Evolutionary conservation across 2,888 invertebrate genomes (phyloP).

Genomic region (Acleris cristana): DNA sequence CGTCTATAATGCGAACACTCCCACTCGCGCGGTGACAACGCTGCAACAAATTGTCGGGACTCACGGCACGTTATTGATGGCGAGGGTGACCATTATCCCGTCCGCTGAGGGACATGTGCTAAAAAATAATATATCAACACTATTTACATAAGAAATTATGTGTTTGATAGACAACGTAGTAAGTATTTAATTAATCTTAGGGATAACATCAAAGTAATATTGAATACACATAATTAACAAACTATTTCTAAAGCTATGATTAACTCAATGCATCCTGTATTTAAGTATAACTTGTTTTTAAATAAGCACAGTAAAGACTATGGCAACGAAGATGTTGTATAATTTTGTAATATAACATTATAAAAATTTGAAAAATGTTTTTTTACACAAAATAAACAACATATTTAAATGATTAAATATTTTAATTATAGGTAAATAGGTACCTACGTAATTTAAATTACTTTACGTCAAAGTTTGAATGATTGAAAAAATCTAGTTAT

Average conservation of each 20-base stretch:
- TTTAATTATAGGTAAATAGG: too few relatives aligned
- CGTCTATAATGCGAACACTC: constrained; percentile 28
- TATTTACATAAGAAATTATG: constrained; percentile 35
- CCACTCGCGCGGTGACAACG: constrained; percentile 43
- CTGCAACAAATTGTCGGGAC: constrained; percentile 50
- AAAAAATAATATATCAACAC: constrained; percentile 27
- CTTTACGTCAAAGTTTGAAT: too few relatives aligned
- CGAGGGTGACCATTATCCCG: constrained; percentile 34
- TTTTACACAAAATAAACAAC: too few relatives aligned
- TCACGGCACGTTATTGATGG: constrained; percentile 46
- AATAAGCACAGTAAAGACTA: too few relatives aligned
- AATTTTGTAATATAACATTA: too few relatives aligned
- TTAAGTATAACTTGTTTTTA: too few relatives aligned
- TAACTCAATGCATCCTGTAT: too few relatives aligned
- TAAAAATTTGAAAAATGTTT: too few relatives aligned
- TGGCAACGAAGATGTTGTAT: too few relatives aligned
- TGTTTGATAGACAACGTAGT: neutral
- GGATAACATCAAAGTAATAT: neutral
- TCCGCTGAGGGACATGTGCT: constrained; percentile 35
- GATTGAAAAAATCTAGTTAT: too few relatives aligned
- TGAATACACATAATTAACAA: neutral
- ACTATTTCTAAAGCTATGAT: neutral
- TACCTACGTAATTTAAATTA: too few relatives aligned
- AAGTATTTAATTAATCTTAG: neutral
- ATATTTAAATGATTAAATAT: too few relatives aligned